phyloP scores from a whole-genome alignment of 2,888 invertebrate species.

The Cordylochernes scorpioides region DNA sequence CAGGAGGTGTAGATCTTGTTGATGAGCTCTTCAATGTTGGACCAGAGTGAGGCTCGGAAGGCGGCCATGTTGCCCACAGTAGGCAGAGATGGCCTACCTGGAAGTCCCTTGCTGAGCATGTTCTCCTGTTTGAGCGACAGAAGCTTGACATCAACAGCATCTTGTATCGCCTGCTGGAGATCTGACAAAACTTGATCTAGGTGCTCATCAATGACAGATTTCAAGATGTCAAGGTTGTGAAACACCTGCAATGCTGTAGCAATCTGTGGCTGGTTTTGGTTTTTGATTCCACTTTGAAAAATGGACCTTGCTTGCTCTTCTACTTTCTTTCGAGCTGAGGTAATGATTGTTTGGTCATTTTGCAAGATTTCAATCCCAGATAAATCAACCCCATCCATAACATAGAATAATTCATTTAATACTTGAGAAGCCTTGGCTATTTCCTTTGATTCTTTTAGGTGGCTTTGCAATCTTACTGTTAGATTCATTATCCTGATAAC shows the following conservation, averaged over 20 bases:
- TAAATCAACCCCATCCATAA: constrained; percentile 52
- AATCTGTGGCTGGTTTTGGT: constrained; percentile 26
- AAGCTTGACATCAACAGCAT: constrained; percentile 2
- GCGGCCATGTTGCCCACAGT: constrained; percentile 30
- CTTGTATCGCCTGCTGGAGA: background rate
- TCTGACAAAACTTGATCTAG: background rate
- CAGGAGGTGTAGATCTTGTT: constrained; percentile 30
- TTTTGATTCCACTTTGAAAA: constrained; percentile 1
- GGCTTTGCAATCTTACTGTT: constrained; percentile 39
- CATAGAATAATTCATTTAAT: constrained; percentile 51
- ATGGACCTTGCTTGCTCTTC: constrained; percentile 36
- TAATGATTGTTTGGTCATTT: constrained; percentile 36
- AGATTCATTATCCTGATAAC: constrained; percentile 39
- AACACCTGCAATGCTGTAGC: constrained; percentile 36
- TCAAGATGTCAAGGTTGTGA: constrained; percentile 25
- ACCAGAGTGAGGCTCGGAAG: constrained; percentile 47
- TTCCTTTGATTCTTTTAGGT: constrained; percentile 30
- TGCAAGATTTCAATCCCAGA: constrained; percentile 52
- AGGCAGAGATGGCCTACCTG: constrained; percentile 33
- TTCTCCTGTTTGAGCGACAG: background rate
- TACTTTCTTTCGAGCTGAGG: constrained; percentile 40
- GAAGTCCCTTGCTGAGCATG: constrained; percentile 14
- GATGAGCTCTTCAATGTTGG: constrained; percentile 58
- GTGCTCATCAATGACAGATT: constrained; percentile 1
- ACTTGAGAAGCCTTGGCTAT: constrained; percentile 55